A percentile compares a stretch with the other conserved stretches of the same genome.
Evolutionary conservation across 2,888 invertebrate species (phyloP).

Genomic region (Athripsodes cinereus): DNA sequence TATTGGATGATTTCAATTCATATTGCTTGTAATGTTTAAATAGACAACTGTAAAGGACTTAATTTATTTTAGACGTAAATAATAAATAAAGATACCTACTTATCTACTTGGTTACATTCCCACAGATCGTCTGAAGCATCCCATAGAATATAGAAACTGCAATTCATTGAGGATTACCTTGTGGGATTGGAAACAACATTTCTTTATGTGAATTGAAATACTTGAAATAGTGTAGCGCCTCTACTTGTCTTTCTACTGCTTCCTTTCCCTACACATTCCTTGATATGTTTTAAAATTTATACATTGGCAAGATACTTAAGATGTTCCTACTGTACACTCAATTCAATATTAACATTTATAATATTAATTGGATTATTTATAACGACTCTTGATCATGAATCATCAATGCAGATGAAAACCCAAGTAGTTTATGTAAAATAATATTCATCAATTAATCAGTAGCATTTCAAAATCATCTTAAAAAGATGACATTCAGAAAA

Average conservation of each 20-base stretch:
- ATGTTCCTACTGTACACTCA: background rate
- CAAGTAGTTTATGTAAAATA: too few relatives aligned
- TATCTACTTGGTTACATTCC: too few relatives aligned
- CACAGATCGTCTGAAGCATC: background rate
- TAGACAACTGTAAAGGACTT: background rate
- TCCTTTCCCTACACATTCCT: background rate
- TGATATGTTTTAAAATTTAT: background rate
- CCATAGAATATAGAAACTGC: background rate
- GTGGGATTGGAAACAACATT: background rate
- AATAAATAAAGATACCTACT: background rate
- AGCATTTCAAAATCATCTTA: too few relatives aligned
- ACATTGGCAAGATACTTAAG: background rate
- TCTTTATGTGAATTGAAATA: constrained; percentile 1
- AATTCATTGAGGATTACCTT: background rate
- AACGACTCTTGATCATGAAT: background rate
- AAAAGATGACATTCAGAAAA: too few relatives aligned
- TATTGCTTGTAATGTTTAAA: background rate
- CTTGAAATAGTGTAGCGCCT: background rate
- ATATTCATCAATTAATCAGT: too few relatives aligned
- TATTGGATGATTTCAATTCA: background rate
- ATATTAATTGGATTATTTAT: background rate
- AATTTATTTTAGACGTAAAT: background rate
- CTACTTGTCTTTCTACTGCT: background rate
- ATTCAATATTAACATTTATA: background rate
- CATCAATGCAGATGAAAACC: too few relatives aligned